A percentile compares a stretch with the other conserved stretches of the same genome.
phyloP scores from a whole-genome alignment of 2,797 vertebrate species.

The Taeniopygia guttata region DNA sequence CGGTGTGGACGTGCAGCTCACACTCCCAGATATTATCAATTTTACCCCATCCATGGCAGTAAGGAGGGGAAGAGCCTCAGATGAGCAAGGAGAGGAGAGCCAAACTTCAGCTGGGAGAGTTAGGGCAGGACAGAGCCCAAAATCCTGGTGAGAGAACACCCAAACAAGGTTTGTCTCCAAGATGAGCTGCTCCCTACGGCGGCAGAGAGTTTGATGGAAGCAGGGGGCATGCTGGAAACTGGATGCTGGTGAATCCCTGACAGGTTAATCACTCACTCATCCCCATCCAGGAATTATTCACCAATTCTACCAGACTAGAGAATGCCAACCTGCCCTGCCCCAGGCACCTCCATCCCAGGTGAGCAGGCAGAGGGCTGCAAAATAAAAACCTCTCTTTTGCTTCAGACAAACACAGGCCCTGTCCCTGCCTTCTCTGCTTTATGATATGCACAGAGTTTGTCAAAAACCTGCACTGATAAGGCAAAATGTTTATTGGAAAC shows the following conservation, averaged over 20 bases:
- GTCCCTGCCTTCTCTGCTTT: neutral
- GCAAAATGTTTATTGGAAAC: accelerated
- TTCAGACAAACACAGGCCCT: neutral
- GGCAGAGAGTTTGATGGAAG: neutral
- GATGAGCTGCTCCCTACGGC: accelerated
- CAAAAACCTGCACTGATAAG: neutral
- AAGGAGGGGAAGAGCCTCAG: neutral
- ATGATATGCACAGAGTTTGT: accelerated
- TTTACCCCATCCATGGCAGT: neutral
- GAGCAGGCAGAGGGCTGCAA: neutral
- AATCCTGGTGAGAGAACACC: neutral
- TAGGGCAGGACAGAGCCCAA: neutral
- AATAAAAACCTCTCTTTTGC: neutral
- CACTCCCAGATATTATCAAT: neutral
- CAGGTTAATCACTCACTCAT: accelerated
- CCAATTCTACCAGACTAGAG: neutral
- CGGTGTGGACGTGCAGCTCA: neutral
- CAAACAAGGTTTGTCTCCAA: neutral
- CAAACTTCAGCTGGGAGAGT: neutral
- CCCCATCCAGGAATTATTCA: accelerated
- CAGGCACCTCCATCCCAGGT: neutral
- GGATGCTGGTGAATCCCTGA: neutral
- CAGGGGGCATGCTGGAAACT: accelerated
- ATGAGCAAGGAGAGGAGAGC: neutral
- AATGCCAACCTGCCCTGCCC: neutral